Base-by-base conservation (phyloP, 2,888 invertebrate species). In the Dynastes tityus region DNA sequence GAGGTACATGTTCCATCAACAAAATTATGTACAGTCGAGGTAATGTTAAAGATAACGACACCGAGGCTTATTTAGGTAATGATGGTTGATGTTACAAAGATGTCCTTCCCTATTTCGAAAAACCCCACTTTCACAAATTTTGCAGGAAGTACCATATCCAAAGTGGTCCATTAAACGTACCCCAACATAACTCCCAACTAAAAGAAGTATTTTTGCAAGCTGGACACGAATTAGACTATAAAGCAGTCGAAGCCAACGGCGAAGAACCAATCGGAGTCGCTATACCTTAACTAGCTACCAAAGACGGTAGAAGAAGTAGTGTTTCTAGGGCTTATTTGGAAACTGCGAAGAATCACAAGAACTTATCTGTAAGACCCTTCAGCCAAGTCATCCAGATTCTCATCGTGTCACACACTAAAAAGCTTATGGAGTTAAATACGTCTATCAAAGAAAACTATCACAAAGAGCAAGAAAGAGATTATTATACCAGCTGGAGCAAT, bases 1-100 rank as follows among this genome's bases (percentile, higher is more conserved):
- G 97, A 5, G 97, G 97, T 1, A 93, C 93, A 8, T 94, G 94
- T 80, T 93, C 94, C 0, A 89, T 96, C 9, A 96, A 96, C 86
- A 94, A 93, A 83, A 95, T 97, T 95, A 92, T 94, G 84, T 95
- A 94, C 84, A 94, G 94, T 0, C 89, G 95, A 80, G 95, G 95
- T 11, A 91, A 93, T 83, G 90, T 91, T 0, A 88, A 90, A 2
- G 96, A 97, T 85, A 97, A 94, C 86, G 94, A 96, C 84, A 88
- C 90, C 3, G 97, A 97, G 97, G 92, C 92, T 13, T 89, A 89
- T 0, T 86, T 92, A 84, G 96, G 95, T 0, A 94, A 95, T 85
- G 87, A 90, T 0, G 95, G 94, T 0, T 95, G 95, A 95, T 91
- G 93, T 70, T 95, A 92, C 90, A 88, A 92, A 37, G 91, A 94